Conservation (phyloP, 2,888 invertebrate species). For the Morpho achilles region DNA sequence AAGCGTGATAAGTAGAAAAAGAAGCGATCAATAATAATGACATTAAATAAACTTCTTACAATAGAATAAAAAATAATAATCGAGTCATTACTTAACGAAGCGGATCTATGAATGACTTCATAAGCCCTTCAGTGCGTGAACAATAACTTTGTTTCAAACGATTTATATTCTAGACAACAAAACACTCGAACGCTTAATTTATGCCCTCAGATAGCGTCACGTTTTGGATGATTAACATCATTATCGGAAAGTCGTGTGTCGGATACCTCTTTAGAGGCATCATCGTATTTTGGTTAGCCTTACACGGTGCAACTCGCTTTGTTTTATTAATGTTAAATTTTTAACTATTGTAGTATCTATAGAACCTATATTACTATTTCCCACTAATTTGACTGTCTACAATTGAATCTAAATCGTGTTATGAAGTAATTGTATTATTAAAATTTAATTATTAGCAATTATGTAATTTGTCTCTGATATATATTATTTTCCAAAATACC, state of each 20-base stretch:
- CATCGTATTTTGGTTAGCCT: no score
- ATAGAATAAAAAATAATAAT: conserved; percentile 21
- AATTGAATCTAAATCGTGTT: no score
- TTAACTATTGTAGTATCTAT: no score
- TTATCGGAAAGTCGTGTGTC: conserved; percentile 3
- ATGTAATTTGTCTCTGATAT: no score
- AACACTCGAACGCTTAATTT: conserved; percentile 52
- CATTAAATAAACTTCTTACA: conserved; percentile 12
- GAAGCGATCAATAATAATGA: not conserved
- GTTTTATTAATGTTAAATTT: no score
- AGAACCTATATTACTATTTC: no score
- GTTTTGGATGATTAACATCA: conserved; percentile 53
- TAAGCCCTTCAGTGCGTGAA: conserved; percentile 23
- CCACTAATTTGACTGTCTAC: no score
- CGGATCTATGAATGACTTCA: conserved; percentile 23
- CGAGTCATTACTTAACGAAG: conserved; percentile 19
- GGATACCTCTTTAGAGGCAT: not conserved
- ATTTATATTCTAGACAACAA: conserved; percentile 38
- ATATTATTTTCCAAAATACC: no score
- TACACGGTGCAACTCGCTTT: no score
- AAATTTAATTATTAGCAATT: no score
- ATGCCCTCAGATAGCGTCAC: conserved; percentile 57
- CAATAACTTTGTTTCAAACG: conserved; percentile 32
- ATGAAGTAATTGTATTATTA: no score
- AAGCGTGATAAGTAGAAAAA: no score